phyloP scores from a whole-genome alignment of 2,797 vertebrate genomes.

The Ceryle rudis region DNA sequence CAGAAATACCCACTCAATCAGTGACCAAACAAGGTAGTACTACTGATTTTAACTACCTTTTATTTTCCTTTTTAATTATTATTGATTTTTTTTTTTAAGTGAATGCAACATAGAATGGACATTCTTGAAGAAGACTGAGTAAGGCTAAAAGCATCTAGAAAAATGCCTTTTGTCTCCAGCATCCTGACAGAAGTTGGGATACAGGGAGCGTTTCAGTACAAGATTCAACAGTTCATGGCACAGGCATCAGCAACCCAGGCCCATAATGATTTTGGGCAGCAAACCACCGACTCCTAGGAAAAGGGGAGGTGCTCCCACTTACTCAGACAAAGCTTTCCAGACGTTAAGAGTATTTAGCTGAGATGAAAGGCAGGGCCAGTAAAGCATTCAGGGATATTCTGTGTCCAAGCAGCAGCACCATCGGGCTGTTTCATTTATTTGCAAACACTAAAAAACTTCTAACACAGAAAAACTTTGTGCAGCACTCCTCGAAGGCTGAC shows the following conservation, averaged over 20 bases:
- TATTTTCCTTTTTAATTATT: not conserved
- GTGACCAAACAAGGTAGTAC: not conserved
- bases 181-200: not conserved
- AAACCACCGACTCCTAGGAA: not conserved
- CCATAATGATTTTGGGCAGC: not conserved
- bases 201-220: not conserved
- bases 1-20: not conserved
- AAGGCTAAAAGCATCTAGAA: not conserved
- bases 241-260: not conserved
- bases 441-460: not conserved
- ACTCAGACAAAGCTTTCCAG: not conserved
- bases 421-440: not conserved
- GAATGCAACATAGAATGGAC: accelerated
- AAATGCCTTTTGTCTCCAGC: not conserved
- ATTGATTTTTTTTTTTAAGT: not conserved
- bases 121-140: not conserved
- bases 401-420: not conserved
- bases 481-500: not conserved
- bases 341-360: not conserved
- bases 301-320: not conserved
- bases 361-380: not conserved
- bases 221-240: not conserved
- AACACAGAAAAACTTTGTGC: not conserved
- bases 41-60: not conserved
- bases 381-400: not conserved